These are phyloP conservation scores for Lophius piscatorius DNA, from an alignment of 2,113 vertebrate species.

Conservation along the genomic window DNA sequence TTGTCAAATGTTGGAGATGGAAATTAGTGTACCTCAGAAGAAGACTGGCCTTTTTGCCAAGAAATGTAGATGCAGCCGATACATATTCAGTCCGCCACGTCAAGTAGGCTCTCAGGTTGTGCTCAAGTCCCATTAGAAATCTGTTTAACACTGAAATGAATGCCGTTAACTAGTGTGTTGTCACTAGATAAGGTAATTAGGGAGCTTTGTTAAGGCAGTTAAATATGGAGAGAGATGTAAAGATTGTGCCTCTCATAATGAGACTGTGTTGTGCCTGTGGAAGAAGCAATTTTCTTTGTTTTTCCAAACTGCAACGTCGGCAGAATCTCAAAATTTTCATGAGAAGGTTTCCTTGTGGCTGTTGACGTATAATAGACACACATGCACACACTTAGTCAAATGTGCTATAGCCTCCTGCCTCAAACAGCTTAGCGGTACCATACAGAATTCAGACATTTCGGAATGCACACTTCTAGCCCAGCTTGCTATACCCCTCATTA, in stretches of 20 bases:
- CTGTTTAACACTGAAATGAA: too few relatives aligned
- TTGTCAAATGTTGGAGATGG: conserved; percentile 27
- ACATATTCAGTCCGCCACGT: too few relatives aligned
- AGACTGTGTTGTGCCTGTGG: conserved; percentile 36
- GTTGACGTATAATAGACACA: conserved; percentile 6
- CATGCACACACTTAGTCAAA: background rate
- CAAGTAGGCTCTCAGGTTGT: too few relatives aligned
- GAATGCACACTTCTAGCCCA: conserved; percentile 33
- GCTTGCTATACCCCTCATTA: conserved; percentile 3
- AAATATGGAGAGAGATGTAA: conserved; percentile 51
- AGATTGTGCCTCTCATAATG: conserved; percentile 49
- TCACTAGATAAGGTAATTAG: conserved; percentile 49
- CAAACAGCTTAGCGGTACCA: too few relatives aligned
- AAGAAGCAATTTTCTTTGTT: conserved; percentile 63
- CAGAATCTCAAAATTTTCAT: conserved; percentile 58
- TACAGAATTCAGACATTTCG: too few relatives aligned
- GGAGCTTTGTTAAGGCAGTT: conserved; percentile 37
- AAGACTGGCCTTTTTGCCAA: conserved; percentile 14
- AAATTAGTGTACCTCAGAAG: conserved; percentile 14
- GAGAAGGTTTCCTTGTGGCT: conserved; percentile 37
- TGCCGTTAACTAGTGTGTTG: conserved; percentile 33
- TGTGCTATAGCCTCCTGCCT: too few relatives aligned
- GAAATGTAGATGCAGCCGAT: too few relatives aligned
- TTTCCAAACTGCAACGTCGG: conserved; percentile 51
- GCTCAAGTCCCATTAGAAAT: too few relatives aligned